These are phyloP conservation scores for Danionella dracula DNA, from an alignment of 2,797 vertebrate genomes.

Conservation along the genomic window DNA sequence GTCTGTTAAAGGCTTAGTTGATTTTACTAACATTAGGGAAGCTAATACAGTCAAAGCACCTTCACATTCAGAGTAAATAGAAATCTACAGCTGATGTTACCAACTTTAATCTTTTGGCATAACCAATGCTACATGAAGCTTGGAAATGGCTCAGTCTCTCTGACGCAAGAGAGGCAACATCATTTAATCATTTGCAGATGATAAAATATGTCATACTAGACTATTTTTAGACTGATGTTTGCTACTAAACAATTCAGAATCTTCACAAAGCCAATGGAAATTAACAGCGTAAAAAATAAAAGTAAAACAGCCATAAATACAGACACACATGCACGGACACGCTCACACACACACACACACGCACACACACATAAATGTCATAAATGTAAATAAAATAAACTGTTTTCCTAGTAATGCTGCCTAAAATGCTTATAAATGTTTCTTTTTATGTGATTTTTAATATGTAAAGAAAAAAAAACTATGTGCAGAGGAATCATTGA, in stretches of 20 bases:
- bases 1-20: no score
- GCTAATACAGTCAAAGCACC: constrained; percentile 11
- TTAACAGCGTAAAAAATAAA: not conserved
- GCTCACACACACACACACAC: no score
- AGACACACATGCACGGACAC: no score
- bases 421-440: no score
- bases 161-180: constrained; percentile 5
- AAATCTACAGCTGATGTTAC: constrained; percentile 2
- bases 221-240: constrained; percentile 13
- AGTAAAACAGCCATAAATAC: no score
- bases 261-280: no score
- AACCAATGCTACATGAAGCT: constrained; percentile 9
- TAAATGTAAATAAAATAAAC: no score
- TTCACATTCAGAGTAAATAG: constrained; percentile 11
- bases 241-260: not conserved
- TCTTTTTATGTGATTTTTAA: no score
- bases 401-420: no score
- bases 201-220: not conserved
- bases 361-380: no score
- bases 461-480: no score
- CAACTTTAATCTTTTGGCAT: not conserved
- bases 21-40: constrained; percentile 21
- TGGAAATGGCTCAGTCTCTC: constrained; percentile 1
- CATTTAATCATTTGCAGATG: not conserved
- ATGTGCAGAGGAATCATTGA: no score